These are phyloP conservation scores for Apus apus DNA, from an alignment of 2,113 vertebrate genomes.

Conservation along the genomic window DNA sequence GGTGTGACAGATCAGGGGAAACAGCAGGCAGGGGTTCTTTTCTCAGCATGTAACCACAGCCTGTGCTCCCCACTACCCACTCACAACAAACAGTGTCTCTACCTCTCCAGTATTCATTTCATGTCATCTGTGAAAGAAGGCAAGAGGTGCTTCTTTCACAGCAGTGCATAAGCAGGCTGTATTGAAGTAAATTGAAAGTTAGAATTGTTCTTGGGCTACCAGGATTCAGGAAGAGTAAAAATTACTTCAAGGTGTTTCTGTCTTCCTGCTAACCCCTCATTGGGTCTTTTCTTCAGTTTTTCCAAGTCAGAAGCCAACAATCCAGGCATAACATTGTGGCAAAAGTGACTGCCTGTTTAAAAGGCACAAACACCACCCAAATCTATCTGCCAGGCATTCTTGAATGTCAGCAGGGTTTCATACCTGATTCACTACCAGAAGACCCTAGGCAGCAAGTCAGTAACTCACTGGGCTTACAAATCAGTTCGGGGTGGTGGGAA, in stretches of 20 bases:
- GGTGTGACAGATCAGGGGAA: not conserved
- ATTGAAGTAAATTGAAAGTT: not conserved
- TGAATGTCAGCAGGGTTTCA: not conserved
- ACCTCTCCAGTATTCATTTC: not conserved
- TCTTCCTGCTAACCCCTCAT: fast-evolving
- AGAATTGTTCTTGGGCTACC: not conserved
- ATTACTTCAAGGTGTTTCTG: not conserved
- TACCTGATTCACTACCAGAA: not conserved
- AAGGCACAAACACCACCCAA: not conserved
- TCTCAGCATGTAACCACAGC: not conserved
- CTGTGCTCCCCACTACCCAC: not conserved
- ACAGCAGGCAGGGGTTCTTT: not conserved
- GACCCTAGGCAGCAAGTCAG: not conserved
- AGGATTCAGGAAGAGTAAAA: not conserved
- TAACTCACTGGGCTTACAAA: not conserved
- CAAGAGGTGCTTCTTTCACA: not conserved
- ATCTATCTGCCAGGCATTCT: not conserved
- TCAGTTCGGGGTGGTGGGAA: not conserved
- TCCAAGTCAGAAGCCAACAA: not conserved
- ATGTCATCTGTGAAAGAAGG: not conserved
- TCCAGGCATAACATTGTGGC: not conserved
- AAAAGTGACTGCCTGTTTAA: not conserved
- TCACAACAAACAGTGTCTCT: not conserved
- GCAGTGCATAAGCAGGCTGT: not conserved
- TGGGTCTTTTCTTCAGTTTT: not conserved